Evolutionary conservation across 2,797 vertebrate species (phyloP), one percentile per base, ranked within the genome.

Genomic region (Acipenser ruthenus): DNA sequence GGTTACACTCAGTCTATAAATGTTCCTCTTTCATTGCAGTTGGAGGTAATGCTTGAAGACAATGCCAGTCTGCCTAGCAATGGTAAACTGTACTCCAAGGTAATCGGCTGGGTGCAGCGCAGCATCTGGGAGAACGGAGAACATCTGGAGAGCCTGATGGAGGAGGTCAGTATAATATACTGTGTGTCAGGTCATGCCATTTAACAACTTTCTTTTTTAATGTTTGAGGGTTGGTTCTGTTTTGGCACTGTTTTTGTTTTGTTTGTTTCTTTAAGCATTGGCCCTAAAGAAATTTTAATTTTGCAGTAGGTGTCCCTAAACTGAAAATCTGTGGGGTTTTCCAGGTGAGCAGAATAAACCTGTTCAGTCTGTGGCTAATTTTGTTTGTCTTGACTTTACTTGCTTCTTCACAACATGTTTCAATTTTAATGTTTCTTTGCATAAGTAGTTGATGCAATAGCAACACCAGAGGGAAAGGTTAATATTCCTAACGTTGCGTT

Each of bases 21-120:
- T 37, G 37, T 37, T 37, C 5, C 37, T 37, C 37, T 37, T 37
- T 37, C 37, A 37, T 56, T 83, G 64, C 82, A 99, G 97, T 88
- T 99, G 86, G 97, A 99, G 91, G 93, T 99, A 79, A 93, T 97
- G 88, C 92, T 99, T 74, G 97, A 98, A 88, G 96, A 99, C 84
- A 95, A 94, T 82, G 87, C 96, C 77, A 89, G 89, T 69, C 89
- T 99, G 80, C 97, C 97, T 80, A 95, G 93, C 87, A 98, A 99
- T 49, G 96, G 95, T 81, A 99, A 98, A 84, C 82, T 99, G 72
- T 99, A 98, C 82, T 93, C 94, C 65, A 99, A 99, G 89, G 94
- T 99, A 89, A 95, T 99, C 79, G 94, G 87, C 90, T 99, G 97
- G 97, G 95, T 99, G 76, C 97, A 99, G 83, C 94, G 93, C 65